Evolutionary conservation across 2,797 vertebrate species (phyloP).

Genomic region (Acanthurus lineatus): DNA sequence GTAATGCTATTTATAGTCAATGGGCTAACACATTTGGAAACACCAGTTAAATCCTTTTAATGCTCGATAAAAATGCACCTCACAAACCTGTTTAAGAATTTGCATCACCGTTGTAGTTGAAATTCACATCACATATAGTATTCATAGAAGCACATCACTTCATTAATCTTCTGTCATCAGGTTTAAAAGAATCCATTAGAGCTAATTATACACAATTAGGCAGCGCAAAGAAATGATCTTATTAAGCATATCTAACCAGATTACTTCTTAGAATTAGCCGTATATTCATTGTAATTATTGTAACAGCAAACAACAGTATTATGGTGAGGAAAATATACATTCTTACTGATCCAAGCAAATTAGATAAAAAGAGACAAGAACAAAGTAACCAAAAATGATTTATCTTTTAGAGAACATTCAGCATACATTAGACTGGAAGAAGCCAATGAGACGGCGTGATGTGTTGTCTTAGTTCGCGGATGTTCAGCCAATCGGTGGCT

Average conservation of each 20-base stretch:
- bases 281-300: constrained; percentile 44
- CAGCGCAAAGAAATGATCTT: constrained; percentile 52
- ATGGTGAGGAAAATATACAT: constrained; percentile 13
- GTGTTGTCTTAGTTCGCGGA: constrained; percentile 16
- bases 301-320: constrained; percentile 37
- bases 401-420: constrained; percentile 18
- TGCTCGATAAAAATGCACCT: constrained; percentile 17
- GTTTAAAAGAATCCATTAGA: constrained; percentile 69
- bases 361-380: constrained; percentile 21
- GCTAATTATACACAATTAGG: constrained; percentile 70
- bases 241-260: constrained; percentile 54
- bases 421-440: constrained; percentile 4
- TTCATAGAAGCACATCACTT: constrained; percentile 50
- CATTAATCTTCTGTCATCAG: constrained; percentile 65
- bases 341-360: constrained; percentile 39
- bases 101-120: constrained; percentile 28
- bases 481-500: constrained; percentile 27
- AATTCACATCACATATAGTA: constrained; percentile 55
- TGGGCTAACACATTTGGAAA: constrained; percentile 5
- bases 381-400: constrained; percentile 9
- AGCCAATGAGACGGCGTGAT: constrained; percentile 4
- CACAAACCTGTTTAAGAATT: constrained; percentile 17
- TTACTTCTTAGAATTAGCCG: constrained; percentile 32
- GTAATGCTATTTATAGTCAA: constrained; percentile 5
- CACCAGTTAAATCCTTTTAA: constrained; percentile 3